phyloP scores from a whole-genome alignment of 2,797 vertebrate species.

The Oreortyx pictus region DNA sequence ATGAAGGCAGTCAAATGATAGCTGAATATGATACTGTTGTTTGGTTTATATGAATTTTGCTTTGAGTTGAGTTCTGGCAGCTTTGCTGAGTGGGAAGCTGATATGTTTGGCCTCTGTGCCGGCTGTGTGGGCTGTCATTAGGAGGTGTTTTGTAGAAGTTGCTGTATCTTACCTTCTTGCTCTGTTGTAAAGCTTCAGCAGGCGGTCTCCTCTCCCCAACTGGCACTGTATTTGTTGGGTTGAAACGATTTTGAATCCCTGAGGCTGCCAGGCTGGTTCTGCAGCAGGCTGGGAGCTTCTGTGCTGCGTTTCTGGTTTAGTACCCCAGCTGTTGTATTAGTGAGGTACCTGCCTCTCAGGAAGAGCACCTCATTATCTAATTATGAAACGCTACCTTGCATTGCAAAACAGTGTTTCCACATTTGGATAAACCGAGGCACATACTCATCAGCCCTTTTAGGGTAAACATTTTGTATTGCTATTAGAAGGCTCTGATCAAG shows the following conservation, averaged over 20 bases:
- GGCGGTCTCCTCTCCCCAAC: constrained; percentile 63
- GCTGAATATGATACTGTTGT: constrained; percentile 66
- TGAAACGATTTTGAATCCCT: constrained; percentile 39
- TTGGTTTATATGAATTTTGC: constrained; percentile 66
- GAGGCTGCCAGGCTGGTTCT: constrained; percentile 42
- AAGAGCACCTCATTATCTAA: not conserved
- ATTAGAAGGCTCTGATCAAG: not conserved
- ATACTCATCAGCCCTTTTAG: not conserved
- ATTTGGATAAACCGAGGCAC: not conserved
- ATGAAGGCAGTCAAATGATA: constrained; percentile 43
- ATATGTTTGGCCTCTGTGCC: constrained; percentile 73
- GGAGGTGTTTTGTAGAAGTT: constrained; percentile 73
- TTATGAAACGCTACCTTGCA: not conserved
- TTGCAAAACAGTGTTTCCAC: not conserved
- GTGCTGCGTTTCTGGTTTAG: not conserved
- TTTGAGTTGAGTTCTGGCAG: constrained; percentile 67
- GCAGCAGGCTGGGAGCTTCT: not conserved
- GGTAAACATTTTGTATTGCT: not conserved
- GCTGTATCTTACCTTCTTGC: constrained; percentile 71
- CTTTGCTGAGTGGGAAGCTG: constrained; percentile 74
- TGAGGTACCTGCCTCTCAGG: not conserved
- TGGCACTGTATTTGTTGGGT: constrained; percentile 47
- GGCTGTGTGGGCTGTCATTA: constrained; percentile 74
- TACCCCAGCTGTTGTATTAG: not conserved
- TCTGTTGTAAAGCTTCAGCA: constrained; percentile 59